phyloP scores from a whole-genome alignment of 2,797 vertebrate genomes.

The Rhabdophis nuchalis region DNA sequence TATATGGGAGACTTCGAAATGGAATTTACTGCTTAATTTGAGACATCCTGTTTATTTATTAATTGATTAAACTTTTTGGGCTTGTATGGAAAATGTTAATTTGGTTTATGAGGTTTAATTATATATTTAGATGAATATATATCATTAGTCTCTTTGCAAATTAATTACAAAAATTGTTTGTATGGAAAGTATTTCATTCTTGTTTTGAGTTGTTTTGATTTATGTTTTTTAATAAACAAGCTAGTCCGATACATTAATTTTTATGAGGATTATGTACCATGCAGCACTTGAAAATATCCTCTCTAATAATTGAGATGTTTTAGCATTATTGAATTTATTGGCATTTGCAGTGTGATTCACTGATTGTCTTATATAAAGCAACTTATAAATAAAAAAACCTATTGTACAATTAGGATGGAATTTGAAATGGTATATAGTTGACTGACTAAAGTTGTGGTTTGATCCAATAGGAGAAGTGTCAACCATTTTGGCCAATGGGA shows the following conservation, averaged over 20 bases:
- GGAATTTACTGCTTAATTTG: not conserved
- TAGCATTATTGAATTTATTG: not conserved
- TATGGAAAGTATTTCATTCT: not conserved
- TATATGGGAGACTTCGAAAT: not conserved
- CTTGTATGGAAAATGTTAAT: not conserved
- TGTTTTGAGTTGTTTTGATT: not conserved
- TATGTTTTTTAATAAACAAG: not conserved
- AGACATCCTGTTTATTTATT: not conserved
- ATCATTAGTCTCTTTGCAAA: not conserved
- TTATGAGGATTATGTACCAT: not conserved
- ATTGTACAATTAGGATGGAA: not conserved
- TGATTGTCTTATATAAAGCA: not conserved
- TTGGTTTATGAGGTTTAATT: not conserved
- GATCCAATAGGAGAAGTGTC: not conserved
- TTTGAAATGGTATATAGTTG: not conserved
- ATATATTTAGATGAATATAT: not conserved
- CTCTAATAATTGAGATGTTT: not conserved
- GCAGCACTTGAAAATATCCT: not conserved
- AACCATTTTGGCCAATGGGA: not conserved
- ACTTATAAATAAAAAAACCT: not conserved
- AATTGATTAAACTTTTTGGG: not conserved
- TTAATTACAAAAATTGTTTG: not conserved
- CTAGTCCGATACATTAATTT: not conserved
- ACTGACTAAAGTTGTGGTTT: not conserved
- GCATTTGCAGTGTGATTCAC: not conserved